Percentiles rank a stretch among this genome's conserved stretches.
Conservation (phyloP, 2,888 invertebrate species). For the Eremobia ochroleuca region DNA sequence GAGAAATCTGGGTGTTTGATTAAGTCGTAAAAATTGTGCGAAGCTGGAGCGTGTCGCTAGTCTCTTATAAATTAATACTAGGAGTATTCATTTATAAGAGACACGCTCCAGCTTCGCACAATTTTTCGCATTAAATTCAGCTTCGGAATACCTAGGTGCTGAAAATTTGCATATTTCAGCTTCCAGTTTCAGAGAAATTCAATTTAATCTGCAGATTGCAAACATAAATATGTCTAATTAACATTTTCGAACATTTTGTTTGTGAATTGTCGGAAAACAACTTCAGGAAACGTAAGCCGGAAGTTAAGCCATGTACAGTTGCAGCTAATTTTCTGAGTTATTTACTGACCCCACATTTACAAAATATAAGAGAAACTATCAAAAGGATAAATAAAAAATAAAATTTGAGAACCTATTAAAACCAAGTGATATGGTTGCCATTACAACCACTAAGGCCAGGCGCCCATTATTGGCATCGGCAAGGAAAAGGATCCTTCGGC, state of each 20-base stretch:
- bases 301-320: not conserved
- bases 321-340: not conserved
- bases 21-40: not conserved
- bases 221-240: not conserved
- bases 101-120: no score
- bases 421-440: no score
- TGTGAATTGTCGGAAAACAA: not conserved
- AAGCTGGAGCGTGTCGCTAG: not conserved
- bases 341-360: not conserved
- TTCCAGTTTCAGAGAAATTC: not conserved
- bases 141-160: not conserved
- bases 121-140: not conserved
- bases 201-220: conserved; percentile 21
- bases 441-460: no score
- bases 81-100: no score
- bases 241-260: conserved; percentile 8
- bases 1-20: not conserved
- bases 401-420: no score
- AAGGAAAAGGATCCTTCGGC: no score
- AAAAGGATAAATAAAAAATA: no score
- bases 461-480: no score
- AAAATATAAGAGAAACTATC: no score
- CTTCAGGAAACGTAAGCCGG: not conserved
- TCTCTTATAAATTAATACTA: not conserved
- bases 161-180: not conserved